Conservation (phyloP, 2,797 vertebrate species). For the Hozukius guyotensis region DNA sequence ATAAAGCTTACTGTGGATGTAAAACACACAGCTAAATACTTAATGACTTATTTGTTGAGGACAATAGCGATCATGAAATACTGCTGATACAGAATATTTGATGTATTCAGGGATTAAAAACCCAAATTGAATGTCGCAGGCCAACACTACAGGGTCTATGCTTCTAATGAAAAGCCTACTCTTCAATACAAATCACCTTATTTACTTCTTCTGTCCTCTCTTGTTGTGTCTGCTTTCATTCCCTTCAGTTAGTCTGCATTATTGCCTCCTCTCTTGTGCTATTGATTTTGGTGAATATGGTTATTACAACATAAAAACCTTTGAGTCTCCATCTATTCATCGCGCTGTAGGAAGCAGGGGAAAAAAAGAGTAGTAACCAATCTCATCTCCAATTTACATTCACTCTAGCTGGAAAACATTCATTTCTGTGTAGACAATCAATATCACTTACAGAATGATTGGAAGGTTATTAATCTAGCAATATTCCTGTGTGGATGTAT, state of each 20-base stretch:
- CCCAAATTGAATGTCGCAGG: constrained; percentile 86
- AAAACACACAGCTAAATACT: constrained; percentile 25
- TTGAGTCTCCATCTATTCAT: constrained; percentile 83
- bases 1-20: constrained; percentile 2
- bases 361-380: constrained; percentile 86
- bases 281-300: constrained; percentile 97
- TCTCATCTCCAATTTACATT: constrained; percentile 96
- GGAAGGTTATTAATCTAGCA: constrained; percentile 67
- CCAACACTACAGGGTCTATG: constrained; percentile 84
- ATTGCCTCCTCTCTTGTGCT: constrained; percentile 91
- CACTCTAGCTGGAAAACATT: constrained; percentile 92
- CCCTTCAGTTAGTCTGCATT: constrained; percentile 94
- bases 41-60: constrained; percentile 38
- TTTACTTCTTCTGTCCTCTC: constrained; percentile 81
- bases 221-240: constrained; percentile 92
- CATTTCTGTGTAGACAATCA: constrained; percentile 90
- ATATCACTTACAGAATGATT: constrained; percentile 81
- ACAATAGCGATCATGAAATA: constrained; percentile 35
- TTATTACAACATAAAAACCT: constrained; percentile 93
- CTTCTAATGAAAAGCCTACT: constrained; percentile 93
- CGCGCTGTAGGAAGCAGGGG: constrained; percentile 69
- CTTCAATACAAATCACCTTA: constrained; percentile 93
- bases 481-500: constrained; percentile 53
- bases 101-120: constrained; percentile 29
- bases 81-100: constrained; percentile 43